Evolutionary conservation across 2,113 vertebrate genomes (phyloP), one percentile per base, ranked within the genome.

Genomic region (Caranx melampygus): DNA sequence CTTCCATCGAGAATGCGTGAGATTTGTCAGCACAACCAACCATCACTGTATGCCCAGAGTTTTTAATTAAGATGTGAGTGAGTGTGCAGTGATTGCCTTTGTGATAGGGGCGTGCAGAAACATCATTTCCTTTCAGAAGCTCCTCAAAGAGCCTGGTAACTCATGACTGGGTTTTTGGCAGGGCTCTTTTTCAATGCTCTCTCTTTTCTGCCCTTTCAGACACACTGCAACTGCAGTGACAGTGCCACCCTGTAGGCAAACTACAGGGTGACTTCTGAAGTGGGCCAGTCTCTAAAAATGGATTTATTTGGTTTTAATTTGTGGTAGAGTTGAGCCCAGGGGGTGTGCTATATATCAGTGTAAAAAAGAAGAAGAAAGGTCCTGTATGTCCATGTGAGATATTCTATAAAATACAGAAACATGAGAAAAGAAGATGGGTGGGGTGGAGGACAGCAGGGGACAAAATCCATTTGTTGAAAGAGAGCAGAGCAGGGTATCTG

Each of bases 401-500:
- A 78, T 81, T 84, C 20, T 65, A 16, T 81, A 51, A 79, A 75
- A 84, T 59, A 72, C 64, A 75, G 49, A 87, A 72, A 67, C 51
- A 58, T 26, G 59, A 79, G 35, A 72, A 82, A 80, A 75, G 44
- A 78, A 76, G 45, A 83, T 68, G 57, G 49, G 64, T 74, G 40
- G n/a, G 6, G 21, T 75, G 72, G 88, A 90, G 87, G 79, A 90
- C 72, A 74, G 75, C 76, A 42, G 78, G 72, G 74, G 69, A 86
- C 75, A 87, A 72, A 89, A 87, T 93, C 84, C 52, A 92, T 93
- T 91, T 88, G 77, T 86, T 86, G 84, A 83, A 91, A 89, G 69
- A 80, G 85, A 85, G 80, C 77, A 83, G 83, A 87, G 75, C 79
- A 76, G 85, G 76, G 81, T 86, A 93, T 88, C 84, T 89, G 68